phyloP scores from a whole-genome alignment of 2,888 invertebrate genomes.

The Acronicta leporina region DNA sequence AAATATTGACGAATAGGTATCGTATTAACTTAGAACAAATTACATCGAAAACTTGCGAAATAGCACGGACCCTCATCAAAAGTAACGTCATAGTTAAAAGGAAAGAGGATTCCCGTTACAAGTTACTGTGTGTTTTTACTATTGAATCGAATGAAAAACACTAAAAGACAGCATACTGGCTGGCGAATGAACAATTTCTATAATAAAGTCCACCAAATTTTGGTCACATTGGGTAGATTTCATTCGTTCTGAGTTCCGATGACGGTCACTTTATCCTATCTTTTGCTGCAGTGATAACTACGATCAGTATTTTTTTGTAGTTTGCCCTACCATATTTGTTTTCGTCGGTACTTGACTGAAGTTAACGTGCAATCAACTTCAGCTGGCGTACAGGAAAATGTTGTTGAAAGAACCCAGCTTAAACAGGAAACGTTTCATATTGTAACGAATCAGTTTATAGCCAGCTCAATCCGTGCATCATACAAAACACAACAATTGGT shows the following conservation, averaged over 20 bases:
- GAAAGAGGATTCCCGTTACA: conserved; percentile 59
- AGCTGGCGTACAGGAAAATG: conserved; percentile 50
- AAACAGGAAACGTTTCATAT: conserved; percentile 57
- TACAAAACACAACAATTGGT: conserved; percentile 43
- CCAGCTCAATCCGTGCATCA: conserved; percentile 42
- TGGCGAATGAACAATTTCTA: too few relatives aligned
- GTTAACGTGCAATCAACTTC: conserved; percentile 38
- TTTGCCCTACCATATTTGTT: conserved; percentile 47
- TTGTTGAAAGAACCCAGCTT: conserved; percentile 53
- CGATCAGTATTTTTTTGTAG: conserved; percentile 35
- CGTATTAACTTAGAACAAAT: conserved; percentile 63
- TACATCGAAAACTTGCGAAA: conserved; percentile 60
- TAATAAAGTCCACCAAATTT: too few relatives aligned
- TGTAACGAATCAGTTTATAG: conserved; percentile 55
- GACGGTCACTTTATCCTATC: conserved; percentile 33
- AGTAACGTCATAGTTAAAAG: conserved; percentile 60
- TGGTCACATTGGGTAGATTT: too few relatives aligned
- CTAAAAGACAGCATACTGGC: conserved; percentile 9
- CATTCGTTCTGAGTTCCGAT: too few relatives aligned
- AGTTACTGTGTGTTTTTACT: conserved; percentile 65
- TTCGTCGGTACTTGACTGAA: conserved; percentile 50
- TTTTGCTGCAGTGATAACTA: conserved; percentile 55
- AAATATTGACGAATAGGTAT: conserved; percentile 58
- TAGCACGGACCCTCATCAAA: conserved; percentile 69
- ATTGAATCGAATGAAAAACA: conserved; percentile 42